Base-by-base conservation (phyloP, 2,888 invertebrate species). In the Nematopogon swammerdamellus region DNA sequence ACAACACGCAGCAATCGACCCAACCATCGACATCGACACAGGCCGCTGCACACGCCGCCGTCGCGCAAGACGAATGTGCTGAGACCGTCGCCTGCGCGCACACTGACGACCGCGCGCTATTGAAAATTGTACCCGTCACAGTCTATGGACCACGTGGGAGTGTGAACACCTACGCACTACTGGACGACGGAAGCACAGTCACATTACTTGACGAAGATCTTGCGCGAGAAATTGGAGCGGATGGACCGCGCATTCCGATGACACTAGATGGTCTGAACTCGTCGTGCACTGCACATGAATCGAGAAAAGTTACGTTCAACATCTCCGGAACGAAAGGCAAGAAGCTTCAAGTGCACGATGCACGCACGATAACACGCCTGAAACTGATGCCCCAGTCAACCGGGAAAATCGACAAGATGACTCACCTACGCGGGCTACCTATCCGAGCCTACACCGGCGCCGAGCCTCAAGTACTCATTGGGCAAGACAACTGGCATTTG, bases 401-500 rank as follows among this genome's bases (percentile, higher is more conserved):
- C 17, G 19, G 5, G 2, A 10, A 19, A 10, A 16, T 16, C 5
- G 16, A 18, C 46, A 3, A 19, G 14, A 17, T 14, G 6, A 2
- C 46, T 16, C 19, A 19, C n/a, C 20, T 17, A 6, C 19, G 19
- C 19, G 19, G 18, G n/a, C 8, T 16, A 16, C 19, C 18, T 2
- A 19, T 46, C 16, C 8, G 6, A 18, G 46, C 46, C 19, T 46
- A 46, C 20, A 20, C 10, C 10, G 16, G n/a, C 11, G 19, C 20
- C 2, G 14, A 20, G 4, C 19, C 20, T 20, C 8, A 8, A 4
- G 4, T 46, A 19, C 19, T 46, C 10, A 20, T 46, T 6, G 20
- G 46, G 4, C 46, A 46, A 19, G 46, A 46, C 19, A 46, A 46
- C n/a, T 46, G 46, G 25, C 46, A 46, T 19, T 10, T 46, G 11